Evolutionary conservation across 2,888 invertebrate genomes (phyloP).

Genomic region (Cancer borealis): DNA sequence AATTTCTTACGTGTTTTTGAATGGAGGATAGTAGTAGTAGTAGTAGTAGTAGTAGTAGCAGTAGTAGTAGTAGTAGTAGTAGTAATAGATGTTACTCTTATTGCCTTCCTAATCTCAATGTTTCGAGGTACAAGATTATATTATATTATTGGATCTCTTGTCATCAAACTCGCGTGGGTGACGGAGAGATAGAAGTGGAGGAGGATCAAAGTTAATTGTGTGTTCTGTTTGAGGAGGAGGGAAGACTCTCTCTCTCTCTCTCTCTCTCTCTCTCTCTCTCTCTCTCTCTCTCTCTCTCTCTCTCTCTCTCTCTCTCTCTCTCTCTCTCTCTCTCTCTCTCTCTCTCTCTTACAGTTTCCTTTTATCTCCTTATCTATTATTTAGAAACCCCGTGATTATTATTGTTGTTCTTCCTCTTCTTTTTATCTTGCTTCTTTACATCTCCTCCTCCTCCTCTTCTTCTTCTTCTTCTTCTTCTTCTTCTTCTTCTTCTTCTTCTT

Average conservation of each 20-base stretch:
- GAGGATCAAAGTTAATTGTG: neutral
- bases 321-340: no score
- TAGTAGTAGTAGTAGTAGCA: neutral
- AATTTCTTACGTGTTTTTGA: no score
- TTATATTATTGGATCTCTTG: neutral
- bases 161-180: neutral
- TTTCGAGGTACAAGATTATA: neutral
- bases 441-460: constrained; percentile 25
- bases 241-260: no score
- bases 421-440: neutral
- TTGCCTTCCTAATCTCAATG: neutral
- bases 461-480: neutral
- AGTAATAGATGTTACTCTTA: no score
- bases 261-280: no score
- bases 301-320: no score
- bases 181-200: neutral
- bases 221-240: neutral
- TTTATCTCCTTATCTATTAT: no score
- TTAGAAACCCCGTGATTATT: neutral
- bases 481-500: neutral
- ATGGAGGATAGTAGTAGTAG: neutral
- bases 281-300: no score
- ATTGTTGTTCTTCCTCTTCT: neutral
- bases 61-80: neutral
- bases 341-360: no score